phyloP scores from a whole-genome alignment of 2,113 vertebrate species.

The Gymnocephalus cernua region DNA sequence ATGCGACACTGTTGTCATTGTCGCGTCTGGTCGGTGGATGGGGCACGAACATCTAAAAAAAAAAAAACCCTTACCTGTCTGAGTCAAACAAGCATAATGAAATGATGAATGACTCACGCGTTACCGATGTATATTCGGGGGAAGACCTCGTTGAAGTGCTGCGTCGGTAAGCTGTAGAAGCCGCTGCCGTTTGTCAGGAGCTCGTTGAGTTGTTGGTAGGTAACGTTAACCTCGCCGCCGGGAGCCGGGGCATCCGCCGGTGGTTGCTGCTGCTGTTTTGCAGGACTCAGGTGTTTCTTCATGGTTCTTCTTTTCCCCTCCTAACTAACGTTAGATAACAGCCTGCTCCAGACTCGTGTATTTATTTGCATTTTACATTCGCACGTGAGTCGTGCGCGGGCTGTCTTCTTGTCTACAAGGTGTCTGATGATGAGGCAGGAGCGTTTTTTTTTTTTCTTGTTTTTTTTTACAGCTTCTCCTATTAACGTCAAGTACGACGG shows the following conservation, averaged over 20 bases:
- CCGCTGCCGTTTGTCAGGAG: slow-evolving; percentile 92
- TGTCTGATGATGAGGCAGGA: slow-evolving; percentile 54
- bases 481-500: rapidly evolving
- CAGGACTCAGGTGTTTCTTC: slow-evolving; percentile 86
- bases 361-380: slow-evolving; percentile 71
- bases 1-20: slow-evolving; percentile 61
- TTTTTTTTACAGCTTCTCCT: background rate
- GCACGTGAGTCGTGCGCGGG: slow-evolving; percentile 53
- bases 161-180: slow-evolving; percentile 93
- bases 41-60: background rate
- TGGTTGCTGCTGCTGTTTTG: slow-evolving; percentile 64
- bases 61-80: slow-evolving; percentile 1
- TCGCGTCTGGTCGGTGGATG: slow-evolving; percentile 11
- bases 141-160: slow-evolving; percentile 96
- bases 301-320: slow-evolving; percentile 62
- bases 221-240: slow-evolving; percentile 86
- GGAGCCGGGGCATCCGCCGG: slow-evolving; percentile 83
- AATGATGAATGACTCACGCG: slow-evolving; percentile 87
- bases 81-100: slow-evolving; percentile 33
- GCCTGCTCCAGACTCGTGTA: slow-evolving; percentile 19
- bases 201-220: slow-evolving; percentile 90
- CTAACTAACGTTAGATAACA: slow-evolving; percentile 55
- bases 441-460: background rate
- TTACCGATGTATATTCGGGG: slow-evolving; percentile 95
- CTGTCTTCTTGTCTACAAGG: slow-evolving; percentile 38